Evolutionary conservation across 2,888 invertebrate species (phyloP), one percentile per base, ranked within the genome.

Genomic region (Iselma pallidipennis): DNA sequence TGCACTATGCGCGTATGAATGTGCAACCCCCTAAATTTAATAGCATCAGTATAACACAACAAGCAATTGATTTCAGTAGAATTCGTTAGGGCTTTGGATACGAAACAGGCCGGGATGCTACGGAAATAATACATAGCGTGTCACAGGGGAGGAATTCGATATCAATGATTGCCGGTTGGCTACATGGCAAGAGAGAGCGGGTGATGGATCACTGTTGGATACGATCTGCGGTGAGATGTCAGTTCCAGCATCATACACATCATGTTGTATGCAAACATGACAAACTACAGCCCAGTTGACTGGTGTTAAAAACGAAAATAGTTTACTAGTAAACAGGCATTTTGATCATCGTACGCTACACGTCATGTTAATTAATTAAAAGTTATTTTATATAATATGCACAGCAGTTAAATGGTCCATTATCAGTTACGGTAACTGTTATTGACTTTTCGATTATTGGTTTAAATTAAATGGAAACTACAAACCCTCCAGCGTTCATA

Each of bases 141-240:
- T 65, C 71, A 68, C 67, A 64, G 63, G 71, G 73, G 72, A 71
- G 71, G 69, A 70, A 74, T 74, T 72, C 66, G 72, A 71, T 74
- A 74, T 68, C 73, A 73, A 70, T 74, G 71, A 74, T 74, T 71
- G 71, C 70, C 68, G 63, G 68, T 70, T 70, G 65, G 70, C 68
- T 72, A 67, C 69, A 73, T 69, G 71, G 71, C 73, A 70, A 69
- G 71, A 71, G 71, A 71, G 74, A 70, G 60, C 51, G 53, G 21
- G 59, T 74, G 72, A 74, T 74, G 71, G 70, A 74, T 74, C 70
- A 67, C 57, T 67, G 66, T 64, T 65, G 74, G 71, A 71, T 68
- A 65, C 69, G 72, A 72, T 68, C 68, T 74, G 70, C 68, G 71
- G 70, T 68, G 70, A 64, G 66, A 71, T 68, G 75, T 72, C 75